phyloP scores from a whole-genome alignment of 2,888 invertebrate genomes.

The Dasypolia templi region DNA sequence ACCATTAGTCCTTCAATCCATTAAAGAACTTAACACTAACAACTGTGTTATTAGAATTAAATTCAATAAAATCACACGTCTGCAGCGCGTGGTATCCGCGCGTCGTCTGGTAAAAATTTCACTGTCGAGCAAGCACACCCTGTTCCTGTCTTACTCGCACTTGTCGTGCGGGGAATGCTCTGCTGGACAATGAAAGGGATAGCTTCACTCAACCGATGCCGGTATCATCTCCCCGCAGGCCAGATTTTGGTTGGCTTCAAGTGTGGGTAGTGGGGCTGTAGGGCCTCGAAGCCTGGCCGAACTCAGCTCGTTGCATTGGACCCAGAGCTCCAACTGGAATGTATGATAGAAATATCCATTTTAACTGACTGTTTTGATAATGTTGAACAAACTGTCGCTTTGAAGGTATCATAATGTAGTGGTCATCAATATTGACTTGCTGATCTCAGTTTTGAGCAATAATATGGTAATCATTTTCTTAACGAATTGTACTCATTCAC shows the following conservation, averaged over 20 bases:
- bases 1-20: conserved; percentile 42
- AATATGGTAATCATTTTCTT: conserved; percentile 30
- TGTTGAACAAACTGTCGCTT: background rate
- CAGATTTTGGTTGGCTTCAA: conserved; percentile 72
- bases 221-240: conserved; percentile 83
- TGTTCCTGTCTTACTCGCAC: conserved; percentile 72
- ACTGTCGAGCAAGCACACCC: conserved; percentile 73
- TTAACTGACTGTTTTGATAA: background rate
- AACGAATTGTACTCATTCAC: background rate
- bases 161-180: conserved; percentile 73
- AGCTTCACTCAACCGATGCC: conserved; percentile 77
- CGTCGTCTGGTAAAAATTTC: conserved; percentile 67
- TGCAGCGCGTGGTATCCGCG: conserved; percentile 55
- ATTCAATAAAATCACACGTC: conserved; percentile 67
- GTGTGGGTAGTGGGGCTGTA: conserved; percentile 68
- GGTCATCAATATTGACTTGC: conserved; percentile 33
- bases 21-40: conserved; percentile 54
- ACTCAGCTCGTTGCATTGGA: conserved; percentile 88
- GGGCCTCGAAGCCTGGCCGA: conserved; percentile 85
- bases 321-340: conserved; percentile 88
- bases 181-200: conserved; percentile 76
- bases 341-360: background rate
- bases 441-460: conserved; percentile 47
- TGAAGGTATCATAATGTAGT: conserved; percentile 23
- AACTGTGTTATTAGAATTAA: conserved; percentile 63